Percentiles rank a stretch among this genome's conserved stretches.
Evolutionary conservation across 2,888 invertebrate species (phyloP).

Genomic region (Ernsta delagoae): DNA sequence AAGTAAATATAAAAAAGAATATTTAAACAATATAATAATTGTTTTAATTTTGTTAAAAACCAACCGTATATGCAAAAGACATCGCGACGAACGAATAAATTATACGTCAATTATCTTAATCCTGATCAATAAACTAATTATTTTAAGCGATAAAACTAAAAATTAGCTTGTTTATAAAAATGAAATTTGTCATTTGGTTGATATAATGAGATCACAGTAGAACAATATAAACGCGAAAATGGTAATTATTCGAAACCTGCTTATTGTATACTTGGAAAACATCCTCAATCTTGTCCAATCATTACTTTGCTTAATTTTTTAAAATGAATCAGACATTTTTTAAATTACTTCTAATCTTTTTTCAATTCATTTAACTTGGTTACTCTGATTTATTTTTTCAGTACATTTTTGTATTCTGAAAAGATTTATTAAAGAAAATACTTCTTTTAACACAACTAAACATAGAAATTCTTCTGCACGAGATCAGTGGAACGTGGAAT

Average conservation of each 20-base stretch:
- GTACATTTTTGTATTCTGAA: too few relatives aligned
- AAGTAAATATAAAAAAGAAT: too few relatives aligned
- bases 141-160: constrained; percentile 34
- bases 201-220: constrained; percentile 48
- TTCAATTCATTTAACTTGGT: too few relatives aligned
- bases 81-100: too few relatives aligned
- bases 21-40: too few relatives aligned
- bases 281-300: not conserved
- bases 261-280: not conserved
- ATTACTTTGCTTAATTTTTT: not conserved
- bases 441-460: not conserved
- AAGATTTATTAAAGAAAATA: not conserved
- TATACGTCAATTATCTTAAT: not conserved
- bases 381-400: too few relatives aligned
- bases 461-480: constrained; percentile 9
- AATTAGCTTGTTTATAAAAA: constrained; percentile 50
- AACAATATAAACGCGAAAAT: constrained; percentile 5
- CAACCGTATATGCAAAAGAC: not conserved
- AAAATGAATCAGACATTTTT: too few relatives aligned
- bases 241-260: not conserved
- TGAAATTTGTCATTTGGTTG: constrained; percentile 41
- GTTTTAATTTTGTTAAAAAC: too few relatives aligned
- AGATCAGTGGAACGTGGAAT: constrained; percentile 9
- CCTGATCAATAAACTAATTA: constrained; percentile 1
- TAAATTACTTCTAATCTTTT: too few relatives aligned